Base-by-base conservation (phyloP, 2,797 vertebrate species). In the Moxostoma hubbsi region DNA sequence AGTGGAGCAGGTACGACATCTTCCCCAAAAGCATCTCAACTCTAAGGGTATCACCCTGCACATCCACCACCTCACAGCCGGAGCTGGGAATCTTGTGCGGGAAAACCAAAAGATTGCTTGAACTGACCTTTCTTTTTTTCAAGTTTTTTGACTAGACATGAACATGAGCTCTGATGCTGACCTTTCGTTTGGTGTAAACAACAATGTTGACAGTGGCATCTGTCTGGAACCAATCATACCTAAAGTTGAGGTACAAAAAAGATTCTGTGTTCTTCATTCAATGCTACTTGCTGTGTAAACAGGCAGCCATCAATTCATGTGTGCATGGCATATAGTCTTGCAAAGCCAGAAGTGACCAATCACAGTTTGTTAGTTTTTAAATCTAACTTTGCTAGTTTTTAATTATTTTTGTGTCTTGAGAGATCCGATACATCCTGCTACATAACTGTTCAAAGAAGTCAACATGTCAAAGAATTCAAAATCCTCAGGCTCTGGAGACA, bases 191-290 rank as follows among this genome's bases (percentile, higher is more conserved):
- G 75, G 95, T 92, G 81, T 98, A 98, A 88, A 98, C 83, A 9
- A 96, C 92, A 84, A 98, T n/a, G 71, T 93, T 95, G 83, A 98
- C 89, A 7, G 86, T 90, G 69, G 65, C 90, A 13, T 97, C 96
- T 36, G 96, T 98, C 84, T 99, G 97, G 92, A 98, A 99, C 98
- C 98, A 99, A 81, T 99, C 97, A 63, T 94, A 98, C 90, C 98
- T 99, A 78, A 59, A 89, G 84, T 7, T 73, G 45, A 76, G 58
- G 2, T 69, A 77, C 5, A 77, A 24, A 62, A 5, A 12, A 62
- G 24, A 24, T 1, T 1, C 24, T 24, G 2, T 24, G 24, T 24
- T 24, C 24, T 24, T 24, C 24, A 24, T 24, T 24, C 24, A 24
- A 24, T 24, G 24, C 24, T 24, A 24, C 24, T 24, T 24, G 24